phyloP scores from a whole-genome alignment of 2,888 invertebrate species.

The Aphidoletes aphidimyza region DNA sequence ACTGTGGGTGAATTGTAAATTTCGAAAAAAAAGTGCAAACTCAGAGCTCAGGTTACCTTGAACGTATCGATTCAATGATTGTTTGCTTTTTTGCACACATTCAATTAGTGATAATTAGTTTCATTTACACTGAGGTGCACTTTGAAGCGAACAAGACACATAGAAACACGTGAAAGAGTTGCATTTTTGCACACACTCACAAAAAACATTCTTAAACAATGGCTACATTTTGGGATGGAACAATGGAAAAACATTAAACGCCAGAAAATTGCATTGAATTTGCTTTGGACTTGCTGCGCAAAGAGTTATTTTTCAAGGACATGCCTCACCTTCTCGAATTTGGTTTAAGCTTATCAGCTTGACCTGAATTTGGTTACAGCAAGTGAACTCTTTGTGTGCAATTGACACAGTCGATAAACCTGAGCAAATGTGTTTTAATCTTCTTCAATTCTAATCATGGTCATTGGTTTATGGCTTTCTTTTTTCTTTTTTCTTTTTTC shows the following conservation, averaged over 20 bases:
- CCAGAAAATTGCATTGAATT: background rate
- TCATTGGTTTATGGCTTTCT: constrained; percentile 14
- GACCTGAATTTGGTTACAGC: constrained; percentile 39
- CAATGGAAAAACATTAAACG: background rate
- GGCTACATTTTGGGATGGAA: background rate
- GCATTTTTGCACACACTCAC: background rate
- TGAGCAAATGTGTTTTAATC: background rate
- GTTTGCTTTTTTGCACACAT: constrained; percentile 30
- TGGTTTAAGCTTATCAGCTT: background rate
- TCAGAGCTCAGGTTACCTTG: background rate
- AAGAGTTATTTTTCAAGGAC: constrained; percentile 14
- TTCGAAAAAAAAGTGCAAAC: constrained; percentile 14
- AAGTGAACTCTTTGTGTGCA: constrained; percentile 9
- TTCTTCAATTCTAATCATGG: background rate
- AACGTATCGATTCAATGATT: background rate
- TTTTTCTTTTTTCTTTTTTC: too few relatives aligned
- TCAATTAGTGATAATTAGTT: constrained; percentile 14
- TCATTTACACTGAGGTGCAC: too few relatives aligned
- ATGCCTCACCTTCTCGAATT: background rate
- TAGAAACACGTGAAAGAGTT: constrained; percentile 27
- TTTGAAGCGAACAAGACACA: background rate
- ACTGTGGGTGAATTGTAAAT: too few relatives aligned
- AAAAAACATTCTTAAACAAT: background rate
- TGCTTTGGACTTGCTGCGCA: background rate
- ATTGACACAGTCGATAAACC: too few relatives aligned